Conservation (phyloP, 2,888 invertebrate genomes). For the Beris morrisii region DNA sequence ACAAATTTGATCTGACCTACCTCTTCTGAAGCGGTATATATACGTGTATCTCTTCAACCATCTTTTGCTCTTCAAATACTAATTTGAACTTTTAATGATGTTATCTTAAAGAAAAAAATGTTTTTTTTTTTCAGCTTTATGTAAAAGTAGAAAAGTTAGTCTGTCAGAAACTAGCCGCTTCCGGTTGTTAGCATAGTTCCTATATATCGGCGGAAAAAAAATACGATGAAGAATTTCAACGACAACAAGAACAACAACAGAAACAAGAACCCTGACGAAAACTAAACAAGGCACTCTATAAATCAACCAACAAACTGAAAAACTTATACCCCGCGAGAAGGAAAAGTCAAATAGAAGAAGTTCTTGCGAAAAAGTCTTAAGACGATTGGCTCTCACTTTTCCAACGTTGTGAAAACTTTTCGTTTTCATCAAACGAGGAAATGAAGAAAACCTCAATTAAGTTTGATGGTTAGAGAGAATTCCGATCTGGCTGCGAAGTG, state of each 20-base stretch:
- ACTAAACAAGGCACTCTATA: constrained; percentile 16
- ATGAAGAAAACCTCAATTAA: constrained; percentile 22
- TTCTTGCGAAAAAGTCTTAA: constrained; percentile 7
- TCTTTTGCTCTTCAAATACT: constrained; percentile 35
- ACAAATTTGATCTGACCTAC: no score
- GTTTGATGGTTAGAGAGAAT: background rate
- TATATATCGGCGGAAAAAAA: background rate
- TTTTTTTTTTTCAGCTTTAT: constrained; percentile 25
- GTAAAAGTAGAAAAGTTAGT: constrained; percentile 29
- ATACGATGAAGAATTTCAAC: background rate
- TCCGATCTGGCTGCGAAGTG: background rate
- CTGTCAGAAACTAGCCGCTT: constrained; percentile 22
- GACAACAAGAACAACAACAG: background rate
- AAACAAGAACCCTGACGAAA: constrained; percentile 10
- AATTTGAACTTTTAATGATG: constrained; percentile 40
- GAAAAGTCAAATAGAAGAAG: constrained; percentile 16
- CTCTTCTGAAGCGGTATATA: no score
- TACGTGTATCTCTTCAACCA: constrained; percentile 13
- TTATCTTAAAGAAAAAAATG: constrained; percentile 34
- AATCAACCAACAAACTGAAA: constrained; percentile 30
- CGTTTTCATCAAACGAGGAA: constrained; percentile 11
- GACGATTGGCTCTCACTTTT: no score
- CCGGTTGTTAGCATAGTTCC: constrained; percentile 18
- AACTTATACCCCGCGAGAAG: constrained; percentile 25
- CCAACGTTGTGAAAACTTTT: constrained; percentile 16